These are phyloP conservation scores for Chelonoidis abingdonii DNA, from an alignment of 2,113 vertebrate genomes.

Conservation along the genomic window DNA sequence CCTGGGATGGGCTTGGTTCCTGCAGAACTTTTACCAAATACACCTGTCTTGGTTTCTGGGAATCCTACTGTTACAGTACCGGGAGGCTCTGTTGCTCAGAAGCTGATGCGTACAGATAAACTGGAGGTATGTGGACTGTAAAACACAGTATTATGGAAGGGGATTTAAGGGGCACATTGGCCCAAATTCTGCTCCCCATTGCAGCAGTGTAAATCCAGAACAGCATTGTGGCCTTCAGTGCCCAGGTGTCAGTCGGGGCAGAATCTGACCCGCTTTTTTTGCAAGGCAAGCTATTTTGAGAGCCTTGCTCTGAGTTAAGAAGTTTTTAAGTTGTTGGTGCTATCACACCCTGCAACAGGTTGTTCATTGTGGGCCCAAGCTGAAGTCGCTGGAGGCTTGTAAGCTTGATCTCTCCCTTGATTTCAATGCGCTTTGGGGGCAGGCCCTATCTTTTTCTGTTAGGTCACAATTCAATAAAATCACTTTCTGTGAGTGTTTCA, in stretches of 20 bases:
- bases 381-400: neutral
- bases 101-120: slow-evolving; percentile 95
- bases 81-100: slow-evolving; percentile 88
- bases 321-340: neutral
- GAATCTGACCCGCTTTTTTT: neutral
- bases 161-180: neutral
- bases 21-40: slow-evolving; percentile 91
- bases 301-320: neutral
- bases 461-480: neutral
- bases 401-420: neutral
- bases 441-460: neutral
- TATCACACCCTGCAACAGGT: neutral
- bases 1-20: slow-evolving; percentile 94
- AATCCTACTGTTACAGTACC: slow-evolving; percentile 90
- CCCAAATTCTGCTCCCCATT: neutral
- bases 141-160: slow-evolving; percentile 7
- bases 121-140: slow-evolving; percentile 89
- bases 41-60: slow-evolving; percentile 92
- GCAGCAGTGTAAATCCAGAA: neutral
- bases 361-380: accelerated
- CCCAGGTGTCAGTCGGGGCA: neutral
- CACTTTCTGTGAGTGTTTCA: neutral
- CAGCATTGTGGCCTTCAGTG: neutral
- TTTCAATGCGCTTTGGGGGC: neutral
- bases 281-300: neutral